Conservation (phyloP, 2,113 vertebrate genomes). For the Camelus dromedarius region DNA sequence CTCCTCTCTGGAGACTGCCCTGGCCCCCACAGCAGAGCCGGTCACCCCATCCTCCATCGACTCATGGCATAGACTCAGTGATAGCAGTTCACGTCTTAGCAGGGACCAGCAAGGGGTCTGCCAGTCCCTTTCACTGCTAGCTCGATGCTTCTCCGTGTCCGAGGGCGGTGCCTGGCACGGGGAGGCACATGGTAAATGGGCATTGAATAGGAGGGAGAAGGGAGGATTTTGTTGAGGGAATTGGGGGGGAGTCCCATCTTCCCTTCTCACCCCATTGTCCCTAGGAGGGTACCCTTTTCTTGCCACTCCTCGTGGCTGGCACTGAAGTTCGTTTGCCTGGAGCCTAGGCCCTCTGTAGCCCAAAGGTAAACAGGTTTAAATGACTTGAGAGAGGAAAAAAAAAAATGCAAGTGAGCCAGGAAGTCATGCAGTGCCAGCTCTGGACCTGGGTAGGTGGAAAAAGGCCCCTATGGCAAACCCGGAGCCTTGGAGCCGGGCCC, state of each 20-base stretch:
- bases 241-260: not conserved
- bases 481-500: conserved; percentile 45
- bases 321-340: not conserved
- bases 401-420: conserved; percentile 58
- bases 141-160: not conserved
- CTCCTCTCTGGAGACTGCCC: not conserved
- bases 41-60: not conserved
- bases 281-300: not conserved
- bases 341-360: conserved; percentile 21
- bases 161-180: not conserved
- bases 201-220: not conserved
- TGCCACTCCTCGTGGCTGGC: not conserved
- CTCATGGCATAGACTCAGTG: not conserved
- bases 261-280: not conserved
- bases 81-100: not conserved
- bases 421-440: conserved; percentile 55
- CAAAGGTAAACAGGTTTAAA: conserved; percentile 70
- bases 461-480: conserved; percentile 28
- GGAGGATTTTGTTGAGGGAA: not conserved
- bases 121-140: not conserved
- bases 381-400: not conserved
- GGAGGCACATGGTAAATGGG: not conserved
- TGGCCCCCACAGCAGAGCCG: not conserved
- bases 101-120: not conserved
- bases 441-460: conserved; percentile 55